Evolutionary conservation across 2,888 invertebrate species (phyloP), one percentile per base, ranked within the genome.

Genomic region (Archips xylosteana): DNA sequence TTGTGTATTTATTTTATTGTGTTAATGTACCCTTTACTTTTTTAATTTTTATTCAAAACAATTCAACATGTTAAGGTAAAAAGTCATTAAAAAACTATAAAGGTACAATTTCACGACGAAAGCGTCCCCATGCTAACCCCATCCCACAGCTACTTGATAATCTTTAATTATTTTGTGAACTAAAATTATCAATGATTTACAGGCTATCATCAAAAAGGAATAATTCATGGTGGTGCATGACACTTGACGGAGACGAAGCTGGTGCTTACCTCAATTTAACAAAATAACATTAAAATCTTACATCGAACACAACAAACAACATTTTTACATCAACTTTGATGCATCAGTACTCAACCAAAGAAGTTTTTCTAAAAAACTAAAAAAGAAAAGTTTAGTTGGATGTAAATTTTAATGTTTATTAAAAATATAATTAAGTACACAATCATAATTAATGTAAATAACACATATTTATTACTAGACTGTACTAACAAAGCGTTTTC

Each of bases 131-230:
- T 12, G 3, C 45, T 9, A 10, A 45, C 2, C 9, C 10, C 12
- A 3, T 45, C 3, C 45, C 12, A 10, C 0, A 12, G 12, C 45
- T n/a, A 13, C 47, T 49, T 49, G 5, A 39, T 39, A 1, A 39
- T 39, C 4, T 23, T 12, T 32, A 34, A 5, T 34, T 34, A 62
- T 74, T 77, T 75, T 77, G 79, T 83, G 83, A 83, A 83, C 85
- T 85, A 85, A 86, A 89, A 84, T 81, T 87, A 82, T 86, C 81
- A 88, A 89, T 87, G 85, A 82, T 87, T 92, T 92, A 83, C 92
- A 92, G 92, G 88, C 89, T 81, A 87, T 86, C 85, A 86, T 86
- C 88, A 92, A 91, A 89, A 92, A 92, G 89, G 92, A 92, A 84
- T 91, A 90, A 86, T 81, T 83, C 83, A 81, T 82, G 81, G 79